These are phyloP conservation scores for Drosophila planitibia DNA, from an alignment of 2,888 invertebrate species.

Conservation along the genomic window DNA sequence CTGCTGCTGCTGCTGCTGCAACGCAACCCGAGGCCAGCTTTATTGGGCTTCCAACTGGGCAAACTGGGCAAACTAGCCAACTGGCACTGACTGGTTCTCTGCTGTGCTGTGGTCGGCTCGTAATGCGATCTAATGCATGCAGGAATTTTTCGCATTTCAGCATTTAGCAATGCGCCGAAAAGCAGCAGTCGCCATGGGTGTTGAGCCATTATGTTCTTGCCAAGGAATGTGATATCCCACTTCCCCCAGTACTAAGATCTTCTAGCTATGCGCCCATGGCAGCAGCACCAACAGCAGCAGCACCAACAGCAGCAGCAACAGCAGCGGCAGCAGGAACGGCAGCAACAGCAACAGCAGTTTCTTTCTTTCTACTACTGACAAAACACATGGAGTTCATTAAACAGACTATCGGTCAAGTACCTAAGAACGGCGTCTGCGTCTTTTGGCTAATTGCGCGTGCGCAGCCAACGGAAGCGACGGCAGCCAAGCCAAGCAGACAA, in stretches of 20 bases:
- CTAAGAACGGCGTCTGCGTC: constrained; percentile 62
- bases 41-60: constrained; percentile 74
- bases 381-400: constrained; percentile 56
- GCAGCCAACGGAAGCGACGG: constrained; percentile 74
- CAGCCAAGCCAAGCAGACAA: constrained; percentile 22
- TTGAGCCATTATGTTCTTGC: constrained; percentile 1
- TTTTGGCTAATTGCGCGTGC: constrained; percentile 78
- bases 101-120: constrained; percentile 44
- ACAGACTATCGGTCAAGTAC: constrained; percentile 79
- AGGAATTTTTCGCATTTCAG: constrained; percentile 62
- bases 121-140: constrained; percentile 75
- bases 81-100: constrained; percentile 50
- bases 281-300: neutral
- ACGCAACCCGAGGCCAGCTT: constrained; percentile 65
- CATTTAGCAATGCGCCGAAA: constrained; percentile 40
- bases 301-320: neutral
- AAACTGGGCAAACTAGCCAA: constrained; percentile 42
- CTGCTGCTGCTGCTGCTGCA: constrained; percentile 22
- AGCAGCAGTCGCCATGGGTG: constrained; percentile 13
- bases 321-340: neutral
- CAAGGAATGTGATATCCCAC: constrained; percentile 1
- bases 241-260: neutral
- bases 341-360: neutral
- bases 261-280: neutral
- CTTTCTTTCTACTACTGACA: constrained; percentile 14